Evolutionary conservation across 2,888 invertebrate species (phyloP).

Genomic region (Hypercompe scribonia): DNA sequence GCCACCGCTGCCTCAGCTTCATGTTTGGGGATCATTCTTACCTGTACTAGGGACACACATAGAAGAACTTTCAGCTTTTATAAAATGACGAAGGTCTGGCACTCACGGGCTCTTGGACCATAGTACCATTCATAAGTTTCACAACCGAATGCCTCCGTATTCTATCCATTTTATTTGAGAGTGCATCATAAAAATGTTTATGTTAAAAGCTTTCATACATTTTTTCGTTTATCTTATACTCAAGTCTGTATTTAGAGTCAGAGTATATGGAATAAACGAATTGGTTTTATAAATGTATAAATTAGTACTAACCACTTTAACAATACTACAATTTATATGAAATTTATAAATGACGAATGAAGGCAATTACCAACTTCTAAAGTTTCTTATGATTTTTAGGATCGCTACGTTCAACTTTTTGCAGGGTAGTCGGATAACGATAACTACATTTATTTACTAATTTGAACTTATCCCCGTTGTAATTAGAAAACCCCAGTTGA

Average conservation of each 20-base stretch:
- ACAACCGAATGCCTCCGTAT: constrained; percentile 32
- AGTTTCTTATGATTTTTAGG: too few species aligned
- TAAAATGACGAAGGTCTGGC: too few species aligned
- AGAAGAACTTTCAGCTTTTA: too few species aligned
- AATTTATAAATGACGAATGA: background rate
- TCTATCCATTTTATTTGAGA: constrained; percentile 42
- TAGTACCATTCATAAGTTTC: constrained; percentile 17
- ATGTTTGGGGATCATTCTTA: too few species aligned
- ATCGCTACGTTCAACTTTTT: background rate
- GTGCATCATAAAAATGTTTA: constrained; percentile 58
- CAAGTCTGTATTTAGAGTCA: constrained; percentile 3
- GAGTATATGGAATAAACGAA: background rate
- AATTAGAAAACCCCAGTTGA: too few species aligned
- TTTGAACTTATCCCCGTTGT: too few species aligned
- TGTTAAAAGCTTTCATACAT: constrained; percentile 59
- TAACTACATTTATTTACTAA: background rate
- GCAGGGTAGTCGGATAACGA: background rate
- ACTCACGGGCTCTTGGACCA: too few species aligned
- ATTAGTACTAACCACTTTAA: background rate
- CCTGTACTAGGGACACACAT: too few species aligned
- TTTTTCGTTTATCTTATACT: constrained; percentile 32
- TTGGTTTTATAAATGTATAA: background rate
- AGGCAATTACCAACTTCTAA: background rate
- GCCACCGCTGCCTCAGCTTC: too few species aligned
- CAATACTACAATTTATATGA: background rate